Base-by-base conservation (phyloP, 30 jellyfish, hydroid and myxozoan species). In the Phacellophora camtschatica region DNA sequence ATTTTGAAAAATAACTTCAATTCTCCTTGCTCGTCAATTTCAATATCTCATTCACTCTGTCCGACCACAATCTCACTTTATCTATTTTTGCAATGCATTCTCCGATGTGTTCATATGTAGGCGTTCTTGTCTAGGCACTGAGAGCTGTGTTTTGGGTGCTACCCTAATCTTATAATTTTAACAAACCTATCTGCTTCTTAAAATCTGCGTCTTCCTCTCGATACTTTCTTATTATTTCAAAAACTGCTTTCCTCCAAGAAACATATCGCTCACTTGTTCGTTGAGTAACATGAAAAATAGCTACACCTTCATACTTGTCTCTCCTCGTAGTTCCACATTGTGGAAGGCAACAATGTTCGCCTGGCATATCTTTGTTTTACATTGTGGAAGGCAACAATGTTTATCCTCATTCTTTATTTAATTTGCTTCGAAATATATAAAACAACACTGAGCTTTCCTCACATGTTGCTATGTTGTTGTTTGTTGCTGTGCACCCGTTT, bases 281-380 rank as follows among this genome's bases (percentile, higher is more conserved):
- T 45, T 42, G 27, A 43, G 65, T 65, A 23, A 69, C 72, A 22
- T 45, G 71, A 69, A 69, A 69, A 24, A 69, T 37, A 25, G 77
- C 83, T 12, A 69, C 77, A 23, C 71, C 46, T 9, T 45, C 76
- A 32, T 69, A 45, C 83, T 46, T 46, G 30, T 42, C 72, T 69
- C 79, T 69, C 83, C 83, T 18, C 22, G 65, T 34, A n/a, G 83
- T 45, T 16, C 83, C 83, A 69, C 83, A 37, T 46, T 69, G 83
- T 23, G 83, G 72, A 39, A 41, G 33, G 9, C 77, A 31, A 45
- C 83, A 69, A 43, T 36, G 29, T 24, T 76, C 71, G 13, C 83
- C 83, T 45, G 83, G 83, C 70, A 69, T 39, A 20, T 29, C 61
- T 39, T 54, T 7, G 9, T 12, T 24, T 15, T 18, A 10, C 19